Base-by-base conservation (phyloP, 2,113 vertebrate genomes). In the Varanus komodoensis region DNA sequence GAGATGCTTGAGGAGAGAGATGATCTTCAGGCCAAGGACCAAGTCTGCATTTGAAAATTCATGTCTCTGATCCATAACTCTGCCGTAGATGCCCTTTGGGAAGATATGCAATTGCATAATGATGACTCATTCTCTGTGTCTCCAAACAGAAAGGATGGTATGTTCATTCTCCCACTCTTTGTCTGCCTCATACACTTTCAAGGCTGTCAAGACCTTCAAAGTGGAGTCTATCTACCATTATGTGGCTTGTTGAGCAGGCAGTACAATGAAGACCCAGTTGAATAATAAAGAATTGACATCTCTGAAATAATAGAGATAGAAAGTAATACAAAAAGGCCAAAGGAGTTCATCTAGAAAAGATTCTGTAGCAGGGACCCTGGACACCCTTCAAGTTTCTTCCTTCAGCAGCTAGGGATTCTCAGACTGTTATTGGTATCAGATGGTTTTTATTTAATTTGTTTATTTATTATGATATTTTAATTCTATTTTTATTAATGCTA, bases 121-220 rank as follows among this genome's bases (percentile, higher is more conserved):
- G 34, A 44, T 80, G 75, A 86, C 2, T 85, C 89, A 90, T 14
- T 9, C 34, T 61, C 48, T 84, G 54, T 84, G 34, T 80, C 34
- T 71, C 61, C 52, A 81, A 86, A 74, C 68, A 71, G 15, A 44
- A 54, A 73, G 3, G 15, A 71, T 82, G 87, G 25, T 21, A 85
- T 78, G 71, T 79, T 86, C 8, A 86, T 69, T 75, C 64, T 80
- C 67, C 25, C n/a, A 80, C n/a, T 57, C n/a, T 79, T 50, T 77
- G 61, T 54, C 61, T 79, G 73, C 38, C 77, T 61, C 54, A 50
- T 29, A 34, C 23, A 88, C 82, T 23, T 32, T 80, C 68, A 73
- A 90, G 77, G 78, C 25, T 90, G 25, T 61, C 73, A 69, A 90
- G 27, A 21, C 52, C 64, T 90, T 57, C 67, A 80, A 12, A 21